Percentiles rank a stretch among this genome's conserved stretches.
These are phyloP conservation scores for Salvelinus namaycush DNA, from an alignment of 2,113 vertebrate species.

Conservation along the genomic window DNA sequence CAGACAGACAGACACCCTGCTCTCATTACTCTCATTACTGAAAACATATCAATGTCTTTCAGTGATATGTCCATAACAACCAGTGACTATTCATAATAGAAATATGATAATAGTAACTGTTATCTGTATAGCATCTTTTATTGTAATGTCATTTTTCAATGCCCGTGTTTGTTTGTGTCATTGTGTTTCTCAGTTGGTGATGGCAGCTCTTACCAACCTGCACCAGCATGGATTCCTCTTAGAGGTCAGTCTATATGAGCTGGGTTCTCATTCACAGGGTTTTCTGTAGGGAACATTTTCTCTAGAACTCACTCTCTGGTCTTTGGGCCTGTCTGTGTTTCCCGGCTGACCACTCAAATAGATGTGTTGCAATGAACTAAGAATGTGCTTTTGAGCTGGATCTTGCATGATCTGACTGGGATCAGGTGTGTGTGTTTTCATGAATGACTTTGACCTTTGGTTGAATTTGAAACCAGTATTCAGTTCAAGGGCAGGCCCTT, in stretches of 20 bases:
- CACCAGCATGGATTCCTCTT: conserved; percentile 72
- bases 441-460: too few relatives aligned
- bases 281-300: conserved; percentile 34
- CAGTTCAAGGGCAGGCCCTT: too few relatives aligned
- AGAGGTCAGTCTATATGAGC: conserved; percentile 72
- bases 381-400: too few relatives aligned
- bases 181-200: conserved; percentile 70
- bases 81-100: neutral
- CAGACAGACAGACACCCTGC: conserved; percentile 68
- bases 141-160: neutral
- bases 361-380: too few relatives aligned
- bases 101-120: neutral
- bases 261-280: conserved; percentile 13
- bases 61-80: neutral
- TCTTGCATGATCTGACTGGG: too few relatives aligned
- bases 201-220: conserved; percentile 74
- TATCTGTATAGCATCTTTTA: neutral
- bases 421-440: too few relatives aligned
- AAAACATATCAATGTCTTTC: neutral
- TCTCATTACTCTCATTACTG: too few relatives aligned
- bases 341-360: neutral
- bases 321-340: too few relatives aligned
- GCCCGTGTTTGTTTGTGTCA: neutral
- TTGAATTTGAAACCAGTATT: too few relatives aligned
- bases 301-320: too few relatives aligned